Conservation (phyloP, 2,797 vertebrate species). For the Galaxias olidus region DNA sequence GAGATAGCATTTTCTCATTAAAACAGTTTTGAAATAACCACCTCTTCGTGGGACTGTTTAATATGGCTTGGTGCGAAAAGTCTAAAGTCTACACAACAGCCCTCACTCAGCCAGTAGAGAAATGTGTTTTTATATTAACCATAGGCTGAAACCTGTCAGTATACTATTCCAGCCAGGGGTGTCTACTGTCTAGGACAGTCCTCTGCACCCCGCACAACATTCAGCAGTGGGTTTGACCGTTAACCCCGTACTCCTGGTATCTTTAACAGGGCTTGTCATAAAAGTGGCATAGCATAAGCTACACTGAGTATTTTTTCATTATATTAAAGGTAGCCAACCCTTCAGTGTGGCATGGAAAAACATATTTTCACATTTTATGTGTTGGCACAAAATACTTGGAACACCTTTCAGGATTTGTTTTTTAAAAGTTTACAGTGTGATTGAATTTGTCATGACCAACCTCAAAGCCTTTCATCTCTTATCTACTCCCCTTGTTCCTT, state of each 20-base stretch:
- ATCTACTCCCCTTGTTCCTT: no score
- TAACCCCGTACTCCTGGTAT: conserved; percentile 8
- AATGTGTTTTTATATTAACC: conserved; percentile 61
- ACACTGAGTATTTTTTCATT: neutral
- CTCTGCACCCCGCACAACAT: neutral
- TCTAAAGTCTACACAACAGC: conserved; percentile 22
- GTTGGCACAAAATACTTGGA: no score
- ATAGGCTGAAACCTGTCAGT: conserved; percentile 32
- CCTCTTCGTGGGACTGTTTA: conserved; percentile 39
- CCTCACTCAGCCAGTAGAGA: conserved; percentile 39
- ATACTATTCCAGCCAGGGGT: conserved; percentile 37
- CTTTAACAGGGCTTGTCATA: neutral
- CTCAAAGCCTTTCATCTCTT: no score
- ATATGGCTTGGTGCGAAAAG: conserved; percentile 45
- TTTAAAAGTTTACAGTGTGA: no score
- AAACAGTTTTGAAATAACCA: conserved; percentile 26
- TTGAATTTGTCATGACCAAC: neutral
- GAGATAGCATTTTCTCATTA: conserved; percentile 39
- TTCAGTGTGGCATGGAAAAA: no score
- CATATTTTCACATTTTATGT: no score
- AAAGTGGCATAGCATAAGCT: no score
- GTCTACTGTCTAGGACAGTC: neutral
- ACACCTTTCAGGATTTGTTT: no score
- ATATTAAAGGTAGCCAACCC: conserved; percentile 20
- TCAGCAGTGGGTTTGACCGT: neutral